A percentile compares a stretch with the other conserved stretches of the same genome.
These are phyloP conservation scores for Ictalurus furcatus DNA, from an alignment of 2,113 vertebrate genomes.

Conservation along the genomic window DNA sequence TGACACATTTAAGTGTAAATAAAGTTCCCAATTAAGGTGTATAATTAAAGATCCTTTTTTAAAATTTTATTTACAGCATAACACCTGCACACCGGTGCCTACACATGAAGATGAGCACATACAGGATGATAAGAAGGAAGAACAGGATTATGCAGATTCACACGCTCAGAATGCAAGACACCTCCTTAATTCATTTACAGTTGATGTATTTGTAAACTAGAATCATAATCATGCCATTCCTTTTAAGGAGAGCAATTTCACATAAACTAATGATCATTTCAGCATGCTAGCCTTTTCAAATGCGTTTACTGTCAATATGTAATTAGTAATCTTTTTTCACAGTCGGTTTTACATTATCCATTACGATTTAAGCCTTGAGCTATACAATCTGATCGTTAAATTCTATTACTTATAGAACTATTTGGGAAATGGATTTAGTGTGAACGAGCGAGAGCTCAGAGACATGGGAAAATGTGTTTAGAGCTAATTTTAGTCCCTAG, in stretches of 20 bases:
- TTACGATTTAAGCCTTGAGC: constrained; percentile 27
- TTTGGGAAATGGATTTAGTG: constrained; percentile 14
- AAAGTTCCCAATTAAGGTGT: not conserved
- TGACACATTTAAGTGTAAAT: not conserved
- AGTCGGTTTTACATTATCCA: not conserved
- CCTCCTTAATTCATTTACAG: not conserved
- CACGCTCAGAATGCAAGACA: not conserved
- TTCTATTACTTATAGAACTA: constrained; percentile 29
- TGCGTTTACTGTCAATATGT: not conserved
- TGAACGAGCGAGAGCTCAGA: not conserved
- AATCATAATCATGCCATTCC: not conserved
- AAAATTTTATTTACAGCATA: not conserved
- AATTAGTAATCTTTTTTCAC: constrained; percentile 7
- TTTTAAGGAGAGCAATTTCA: not conserved
- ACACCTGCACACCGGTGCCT: not conserved
- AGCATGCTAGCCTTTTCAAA: constrained; percentile 3
- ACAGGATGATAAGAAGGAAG: not conserved
- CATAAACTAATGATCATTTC: not conserved
- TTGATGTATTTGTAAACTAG: not conserved
- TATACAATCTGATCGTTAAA: not conserved
- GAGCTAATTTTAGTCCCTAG: constrained; percentile 29
- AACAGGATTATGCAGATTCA: not conserved
- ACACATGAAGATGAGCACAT: not conserved
- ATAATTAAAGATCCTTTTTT: not conserved
- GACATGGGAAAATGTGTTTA: not conserved